phyloP scores from a whole-genome alignment of 1,140 invertebrate species.

The Eufriesea mexicana region DNA sequence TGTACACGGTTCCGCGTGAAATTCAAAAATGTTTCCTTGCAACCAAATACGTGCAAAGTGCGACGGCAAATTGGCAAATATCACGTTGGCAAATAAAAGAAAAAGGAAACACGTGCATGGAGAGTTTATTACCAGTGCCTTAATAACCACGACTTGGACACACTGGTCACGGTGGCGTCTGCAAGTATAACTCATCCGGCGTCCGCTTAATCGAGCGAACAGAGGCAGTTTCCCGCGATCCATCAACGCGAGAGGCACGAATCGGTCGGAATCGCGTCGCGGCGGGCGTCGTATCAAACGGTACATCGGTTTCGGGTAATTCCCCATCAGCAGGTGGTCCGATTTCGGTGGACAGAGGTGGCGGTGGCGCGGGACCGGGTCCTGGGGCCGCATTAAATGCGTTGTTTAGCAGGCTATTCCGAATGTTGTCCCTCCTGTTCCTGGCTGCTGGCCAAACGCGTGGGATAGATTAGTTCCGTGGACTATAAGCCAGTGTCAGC shows the following conservation, averaged over 20 bases:
- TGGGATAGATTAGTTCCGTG: slow-evolving; percentile 76
- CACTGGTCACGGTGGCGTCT: neutral
- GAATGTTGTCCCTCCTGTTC: slow-evolving; percentile 68
- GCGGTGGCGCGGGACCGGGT: slow-evolving; percentile 4
- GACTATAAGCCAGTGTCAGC: slow-evolving; percentile 67
- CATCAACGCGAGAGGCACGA: neutral
- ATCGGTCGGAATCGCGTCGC: slow-evolving; percentile 12
- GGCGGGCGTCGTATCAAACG: slow-evolving; percentile 28
- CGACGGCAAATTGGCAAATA: too few relatives aligned
- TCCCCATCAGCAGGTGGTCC: slow-evolving; percentile 59
- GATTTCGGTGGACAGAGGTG: slow-evolving; percentile 34
- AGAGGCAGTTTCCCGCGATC: slow-evolving; percentile 22
- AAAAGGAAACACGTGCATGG: too few relatives aligned
- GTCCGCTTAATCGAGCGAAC: neutral
- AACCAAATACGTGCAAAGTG: too few relatives aligned
- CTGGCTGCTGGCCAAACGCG: slow-evolving; percentile 58
- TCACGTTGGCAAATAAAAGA: too few relatives aligned
- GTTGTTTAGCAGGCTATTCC: slow-evolving; percentile 71
- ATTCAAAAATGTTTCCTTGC: too few relatives aligned
- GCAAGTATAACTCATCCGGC: neutral
- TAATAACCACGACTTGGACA: too few relatives aligned
- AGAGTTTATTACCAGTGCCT: too few relatives aligned
- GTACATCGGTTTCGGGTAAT: slow-evolving; percentile 49
- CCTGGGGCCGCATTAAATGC: slow-evolving; percentile 57
- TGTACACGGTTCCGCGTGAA: too few relatives aligned